A percentile compares a stretch with the other conserved stretches of the same genome.
Conservation (phyloP, 2,888 invertebrate species). For the Chymomyza caudatula region DNA sequence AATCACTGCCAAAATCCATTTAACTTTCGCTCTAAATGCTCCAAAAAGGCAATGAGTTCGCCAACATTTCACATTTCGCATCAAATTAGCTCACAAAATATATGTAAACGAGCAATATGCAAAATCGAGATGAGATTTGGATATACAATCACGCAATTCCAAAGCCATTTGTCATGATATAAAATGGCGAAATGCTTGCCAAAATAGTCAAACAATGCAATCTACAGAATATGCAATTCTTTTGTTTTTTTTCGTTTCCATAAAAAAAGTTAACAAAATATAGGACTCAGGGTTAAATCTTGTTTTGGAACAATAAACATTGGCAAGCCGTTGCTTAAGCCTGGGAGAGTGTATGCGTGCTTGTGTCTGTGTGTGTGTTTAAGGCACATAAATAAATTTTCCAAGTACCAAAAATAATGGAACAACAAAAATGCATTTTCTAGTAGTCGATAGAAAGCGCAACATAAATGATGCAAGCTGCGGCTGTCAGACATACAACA, state of each 20-base stretch:
- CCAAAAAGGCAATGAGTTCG: background rate
- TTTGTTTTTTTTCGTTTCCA: conserved; percentile 11
- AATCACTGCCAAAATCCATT: conserved; percentile 33
- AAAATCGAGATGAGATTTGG: background rate
- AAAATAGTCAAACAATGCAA: background rate
- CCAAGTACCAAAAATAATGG: background rate
- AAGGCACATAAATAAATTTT: background rate
- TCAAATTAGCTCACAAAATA: background rate
- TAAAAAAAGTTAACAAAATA: conserved; percentile 18
- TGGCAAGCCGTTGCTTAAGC: conserved; percentile 43
- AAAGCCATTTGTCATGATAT: conserved; percentile 2
- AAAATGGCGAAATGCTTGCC: background rate
- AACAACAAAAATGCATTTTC: background rate
- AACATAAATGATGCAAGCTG: conserved; percentile 56
- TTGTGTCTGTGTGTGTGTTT: conserved; percentile 15
- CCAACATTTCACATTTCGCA: background rate
- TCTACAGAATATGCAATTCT: too few species aligned
- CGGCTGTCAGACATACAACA: background rate
- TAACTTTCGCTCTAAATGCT: background rate
- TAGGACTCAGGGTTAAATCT: conserved; percentile 42
- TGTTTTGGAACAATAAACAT: conserved; percentile 69
- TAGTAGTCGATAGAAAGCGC: background rate
- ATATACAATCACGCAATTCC: background rate
- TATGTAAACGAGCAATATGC: background rate
- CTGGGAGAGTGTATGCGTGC: conserved; percentile 8